Base-by-base conservation (phyloP, 2,888 invertebrate genomes). In the Ceramica pisi region DNA sequence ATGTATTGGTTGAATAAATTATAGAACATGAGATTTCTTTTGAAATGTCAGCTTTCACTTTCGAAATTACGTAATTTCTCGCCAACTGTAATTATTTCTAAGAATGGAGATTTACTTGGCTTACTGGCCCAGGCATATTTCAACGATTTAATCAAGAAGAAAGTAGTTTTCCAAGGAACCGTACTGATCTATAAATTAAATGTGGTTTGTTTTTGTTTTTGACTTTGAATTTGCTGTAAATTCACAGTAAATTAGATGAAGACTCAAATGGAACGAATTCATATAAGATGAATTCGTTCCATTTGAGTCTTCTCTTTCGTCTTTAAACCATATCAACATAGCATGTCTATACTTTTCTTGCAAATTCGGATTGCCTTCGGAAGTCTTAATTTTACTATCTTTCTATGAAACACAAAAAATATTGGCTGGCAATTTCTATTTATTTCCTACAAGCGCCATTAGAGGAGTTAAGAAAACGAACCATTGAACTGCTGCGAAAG, bases 401-500 rank as follows among this genome's bases (percentile, higher is more conserved):
- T 31, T 9, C 16, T 53, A 51, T 23, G 14, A 14, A 51, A 14
- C 14, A 16, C 41, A 31, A 26, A 31, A 61, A 26, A 61, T 38
- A 55, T 64, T 56, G 50, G 41, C 46, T 64, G 14, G 23, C 19
- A 48, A 72, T 59, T 41, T 16, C 2, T 50, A 71, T 41, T 44
- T 65, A 61, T 72, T 46, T 57, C 35, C 50, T 35, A 57, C 26
- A 44, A 16, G 59, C 59, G 46, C 62, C 71, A 71, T 77, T 71
- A 75, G 76, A 71, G 51, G 23, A 61, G 57, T 57, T 56, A 61
- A 55, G 51, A 63, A 63, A 71, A 70, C 44, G 61, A 69, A 63
- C 73, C 69, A 71, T 82, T 81, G 61, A 77, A 77, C 71, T 46
- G 63, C 68, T 64, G 55, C 44, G 41, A 62, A 68, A 66, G 70